phyloP scores from a whole-genome alignment of 2,888 invertebrate species.

The Platycheirus albimanus region DNA sequence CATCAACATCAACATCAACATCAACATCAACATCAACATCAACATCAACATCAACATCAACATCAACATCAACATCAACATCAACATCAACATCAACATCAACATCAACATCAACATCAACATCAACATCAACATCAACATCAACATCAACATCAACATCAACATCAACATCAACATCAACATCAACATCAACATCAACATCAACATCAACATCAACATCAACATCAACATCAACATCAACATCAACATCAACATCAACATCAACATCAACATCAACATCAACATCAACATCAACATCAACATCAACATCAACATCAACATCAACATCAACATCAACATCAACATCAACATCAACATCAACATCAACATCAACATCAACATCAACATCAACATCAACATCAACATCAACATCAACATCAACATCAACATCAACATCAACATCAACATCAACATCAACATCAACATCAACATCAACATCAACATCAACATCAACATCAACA shows the following conservation, averaged over 20 bases:
- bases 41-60: not conserved
- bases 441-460: not conserved
- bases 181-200: not conserved
- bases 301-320: not conserved
- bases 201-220: not conserved
- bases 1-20: not conserved
- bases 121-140: not conserved
- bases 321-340: not conserved
- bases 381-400: not conserved
- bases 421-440: not conserved
- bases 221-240: not conserved
- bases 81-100: not conserved
- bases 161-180: not conserved
- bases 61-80: not conserved
- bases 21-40: not conserved
- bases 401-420: not conserved
- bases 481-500: not conserved
- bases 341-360: not conserved
- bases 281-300: not conserved
- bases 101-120: not conserved
- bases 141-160: not conserved
- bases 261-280: not conserved
- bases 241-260: not conserved
- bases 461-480: not conserved
- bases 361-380: not conserved